Percentiles rank a stretch among this genome's conserved stretches.
Evolutionary conservation across 2,797 vertebrate species (phyloP).

Genomic region (Urosaurus nigricauda): DNA sequence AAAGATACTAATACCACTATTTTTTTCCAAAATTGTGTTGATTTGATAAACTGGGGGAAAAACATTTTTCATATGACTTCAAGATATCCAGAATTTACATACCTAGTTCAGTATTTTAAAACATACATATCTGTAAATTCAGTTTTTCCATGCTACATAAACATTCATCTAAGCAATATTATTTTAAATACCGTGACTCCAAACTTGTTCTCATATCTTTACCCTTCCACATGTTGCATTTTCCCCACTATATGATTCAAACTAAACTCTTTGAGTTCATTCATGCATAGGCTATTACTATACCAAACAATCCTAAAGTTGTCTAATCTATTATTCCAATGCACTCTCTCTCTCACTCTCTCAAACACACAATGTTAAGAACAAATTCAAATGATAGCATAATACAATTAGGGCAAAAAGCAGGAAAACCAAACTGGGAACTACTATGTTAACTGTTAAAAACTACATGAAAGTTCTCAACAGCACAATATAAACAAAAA

Average conservation of each 20-base stretch:
- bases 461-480: background rate
- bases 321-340: no score
- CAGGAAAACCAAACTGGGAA: background rate
- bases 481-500: background rate
- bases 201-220: background rate
- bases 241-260: background rate
- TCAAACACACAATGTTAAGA: background rate
- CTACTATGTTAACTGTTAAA: background rate
- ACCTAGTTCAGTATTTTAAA: background rate
- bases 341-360: background rate
- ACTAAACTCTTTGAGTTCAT: slow-evolving; percentile 22
- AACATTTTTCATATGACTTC: no score
- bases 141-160: background rate
- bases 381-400: background rate
- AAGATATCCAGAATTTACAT: no score
- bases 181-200: background rate
- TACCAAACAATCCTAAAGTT: background rate
- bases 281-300: slow-evolving; percentile 9
- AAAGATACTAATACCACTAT: no score
- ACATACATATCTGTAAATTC: background rate
- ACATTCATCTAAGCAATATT: background rate
- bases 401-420: background rate
- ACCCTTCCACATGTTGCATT: background rate
- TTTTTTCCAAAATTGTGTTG: no score
- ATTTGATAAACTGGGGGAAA: no score